Evolutionary conservation across 2,797 vertebrate species (phyloP), one percentile per base, ranked within the genome.

Genomic region (Chloroceryle amazona): DNA sequence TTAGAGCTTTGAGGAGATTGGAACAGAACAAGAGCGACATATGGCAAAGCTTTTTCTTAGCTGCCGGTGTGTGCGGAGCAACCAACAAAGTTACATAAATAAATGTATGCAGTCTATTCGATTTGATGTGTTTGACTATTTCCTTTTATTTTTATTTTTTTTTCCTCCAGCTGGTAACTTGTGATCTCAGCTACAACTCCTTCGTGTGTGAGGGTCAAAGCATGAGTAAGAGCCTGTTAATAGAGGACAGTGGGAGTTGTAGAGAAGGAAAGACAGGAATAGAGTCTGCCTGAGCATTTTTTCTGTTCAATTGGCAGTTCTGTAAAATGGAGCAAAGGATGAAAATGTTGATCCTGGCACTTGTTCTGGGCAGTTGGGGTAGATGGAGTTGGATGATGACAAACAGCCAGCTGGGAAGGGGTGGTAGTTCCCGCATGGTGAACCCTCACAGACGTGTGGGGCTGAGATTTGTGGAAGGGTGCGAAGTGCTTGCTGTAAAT

Each of bases 211-310:
- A 84, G 93, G 83, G 90, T 91, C 92, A 95, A 58, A 85, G 70
- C 44, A 93, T 89, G 94, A 96, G 83, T 86, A 93, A 95, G 93
- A 95, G 91, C 12, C 94, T 92, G 80, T 90, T 92, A 90, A 96
- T 90, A 92, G 89, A 86, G 94, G 89, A 49, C 55, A 17, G 93
- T 89, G 70, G 94, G 96, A 93, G 86, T 89, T 95, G 89, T 1
- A 81, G 65, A 42, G 58, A 68, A 73, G 73, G 41, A 5, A 6
- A 60, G 70, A 31, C 92, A 70, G 89, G 92, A 96, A 81, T 49
- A 90, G 91, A 35, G 17, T 21, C 15, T 63, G 82, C 79, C 39
- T 63, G 70, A 86, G 74, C 44, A 3, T 31, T 62, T 87, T 87
- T 57, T 33, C 19, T 78, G 4, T 6, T 47, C 35, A 29, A 73